Evolutionary conservation across 2,113 vertebrate species (phyloP).

Genomic region (Chloebia gouldiae): DNA sequence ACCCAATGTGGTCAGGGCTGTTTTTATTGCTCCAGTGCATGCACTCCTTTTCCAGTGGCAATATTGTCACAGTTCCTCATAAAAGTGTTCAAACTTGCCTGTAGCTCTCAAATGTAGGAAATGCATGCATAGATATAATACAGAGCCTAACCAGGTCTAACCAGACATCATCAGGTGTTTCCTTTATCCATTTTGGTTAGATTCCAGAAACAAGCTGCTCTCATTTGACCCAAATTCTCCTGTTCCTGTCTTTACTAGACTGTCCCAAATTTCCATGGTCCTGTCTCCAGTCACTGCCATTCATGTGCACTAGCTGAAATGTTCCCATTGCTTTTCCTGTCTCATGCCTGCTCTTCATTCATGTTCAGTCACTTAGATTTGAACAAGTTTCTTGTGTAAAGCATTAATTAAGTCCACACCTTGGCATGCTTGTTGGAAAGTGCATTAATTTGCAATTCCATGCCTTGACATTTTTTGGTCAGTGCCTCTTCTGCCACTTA

Average conservation of each 20-base stretch:
- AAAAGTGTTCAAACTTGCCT: neutral
- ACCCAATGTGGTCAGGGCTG: accelerated
- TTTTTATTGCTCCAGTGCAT: neutral
- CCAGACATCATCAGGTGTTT: neutral
- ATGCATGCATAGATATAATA: neutral
- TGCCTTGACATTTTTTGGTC: neutral
- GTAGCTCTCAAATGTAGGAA: neutral
- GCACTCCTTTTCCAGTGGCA: neutral
- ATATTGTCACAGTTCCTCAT: neutral
- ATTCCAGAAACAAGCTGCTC: neutral
- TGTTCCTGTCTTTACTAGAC: neutral
- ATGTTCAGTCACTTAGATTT: neutral
- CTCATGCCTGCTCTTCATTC: neutral
- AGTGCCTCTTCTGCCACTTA: neutral
- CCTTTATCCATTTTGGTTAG: neutral
- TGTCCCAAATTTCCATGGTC: neutral
- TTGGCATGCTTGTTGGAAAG: neutral
- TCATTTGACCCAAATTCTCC: neutral
- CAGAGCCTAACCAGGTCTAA: neutral
- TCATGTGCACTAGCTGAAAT: neutral
- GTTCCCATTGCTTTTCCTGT: neutral
- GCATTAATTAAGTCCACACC: neutral
- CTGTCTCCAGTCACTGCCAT: neutral
- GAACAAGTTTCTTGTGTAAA: neutral
- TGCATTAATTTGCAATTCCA: neutral